A percentile compares a stretch with the other conserved stretches of the same genome.
These are phyloP conservation scores for Caerostris darwini DNA, from an alignment of 1,140 invertebrate genomes.

Conservation along the genomic window DNA sequence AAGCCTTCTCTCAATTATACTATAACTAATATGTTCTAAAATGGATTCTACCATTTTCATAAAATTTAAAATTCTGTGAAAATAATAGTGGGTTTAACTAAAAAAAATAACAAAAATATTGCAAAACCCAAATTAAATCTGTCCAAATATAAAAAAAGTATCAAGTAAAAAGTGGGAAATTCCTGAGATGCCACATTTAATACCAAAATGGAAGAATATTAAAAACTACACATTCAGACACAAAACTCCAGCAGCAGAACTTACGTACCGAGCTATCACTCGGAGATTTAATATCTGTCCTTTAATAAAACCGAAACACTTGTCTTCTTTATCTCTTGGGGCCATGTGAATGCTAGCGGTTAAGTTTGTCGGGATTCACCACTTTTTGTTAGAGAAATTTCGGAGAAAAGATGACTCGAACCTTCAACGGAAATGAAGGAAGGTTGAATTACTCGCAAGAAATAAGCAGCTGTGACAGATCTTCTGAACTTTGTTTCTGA, in stretches of 20 bases:
- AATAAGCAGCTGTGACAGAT: slow-evolving; percentile 12
- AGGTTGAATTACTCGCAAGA: background rate
- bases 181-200: background rate
- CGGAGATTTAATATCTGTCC: slow-evolving; percentile 28
- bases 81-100: too few relatives aligned
- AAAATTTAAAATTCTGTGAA: too few relatives aligned
- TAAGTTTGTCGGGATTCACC: background rate
- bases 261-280: background rate
- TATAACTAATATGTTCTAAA: too few relatives aligned
- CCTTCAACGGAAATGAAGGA: background rate
- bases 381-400: background rate
- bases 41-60: too few relatives aligned
- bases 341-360: background rate
- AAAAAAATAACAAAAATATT: too few relatives aligned
- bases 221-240: background rate
- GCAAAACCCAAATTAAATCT: too few relatives aligned
- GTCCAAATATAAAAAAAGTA: too few relatives aligned
- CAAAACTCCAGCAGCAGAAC: background rate
- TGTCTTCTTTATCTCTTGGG: background rate
- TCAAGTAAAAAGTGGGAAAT: background rate
- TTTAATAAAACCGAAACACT: slow-evolving; percentile 53
- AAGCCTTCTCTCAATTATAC: too few relatives aligned
- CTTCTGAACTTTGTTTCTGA: background rate
- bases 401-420: background rate
- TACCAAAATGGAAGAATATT: background rate